Conservation (phyloP, 1,140 invertebrate genomes). For the Drosophila bocqueti region DNA sequence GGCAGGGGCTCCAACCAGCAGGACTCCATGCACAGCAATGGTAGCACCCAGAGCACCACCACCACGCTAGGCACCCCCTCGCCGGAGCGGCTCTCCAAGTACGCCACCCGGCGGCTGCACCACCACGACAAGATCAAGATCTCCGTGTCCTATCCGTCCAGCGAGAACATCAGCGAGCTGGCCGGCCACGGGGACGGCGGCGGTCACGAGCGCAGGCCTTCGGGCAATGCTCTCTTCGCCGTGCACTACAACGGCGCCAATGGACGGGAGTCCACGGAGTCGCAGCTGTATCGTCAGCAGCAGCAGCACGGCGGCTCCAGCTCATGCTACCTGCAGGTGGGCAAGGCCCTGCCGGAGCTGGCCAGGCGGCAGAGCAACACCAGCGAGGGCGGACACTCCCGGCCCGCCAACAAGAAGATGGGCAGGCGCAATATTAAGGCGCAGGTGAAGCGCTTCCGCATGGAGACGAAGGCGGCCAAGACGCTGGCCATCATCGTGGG, state of each 20-base stretch:
- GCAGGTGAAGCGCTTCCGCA: constrained; percentile 88
- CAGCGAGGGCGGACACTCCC: constrained; percentile 79
- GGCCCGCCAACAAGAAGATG: constrained; percentile 88
- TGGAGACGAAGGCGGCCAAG: constrained; percentile 95
- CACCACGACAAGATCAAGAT: constrained; percentile 92
- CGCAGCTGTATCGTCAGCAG: constrained; percentile 81
- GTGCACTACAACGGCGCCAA: constrained; percentile 74
- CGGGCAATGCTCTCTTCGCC: constrained; percentile 68
- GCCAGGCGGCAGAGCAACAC: constrained; percentile 84
- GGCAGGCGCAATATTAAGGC: constrained; percentile 86
- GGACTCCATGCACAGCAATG: constrained; percentile 81
- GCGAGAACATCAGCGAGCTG: constrained; percentile 88
- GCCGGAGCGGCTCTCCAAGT: constrained; percentile 75
- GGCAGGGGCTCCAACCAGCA: constrained; percentile 86
- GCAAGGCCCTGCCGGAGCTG: constrained; percentile 86
- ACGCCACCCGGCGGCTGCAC: constrained; percentile 82
- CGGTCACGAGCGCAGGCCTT: constrained; percentile 54
- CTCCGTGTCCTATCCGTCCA: constrained; percentile 93
- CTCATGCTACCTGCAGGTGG: constrained; percentile 86
- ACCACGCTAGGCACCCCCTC: constrained; percentile 81
- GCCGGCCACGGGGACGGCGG: constrained; percentile 55
- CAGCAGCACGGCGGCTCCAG: constrained; percentile 85
- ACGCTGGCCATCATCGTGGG: constrained; percentile 96
- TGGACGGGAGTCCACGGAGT: constrained; percentile 71
- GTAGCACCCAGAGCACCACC: constrained; percentile 81